Evolutionary conservation across 2,797 vertebrate species (phyloP), one percentile per base, ranked within the genome.

Genomic region (Alca torda): DNA sequence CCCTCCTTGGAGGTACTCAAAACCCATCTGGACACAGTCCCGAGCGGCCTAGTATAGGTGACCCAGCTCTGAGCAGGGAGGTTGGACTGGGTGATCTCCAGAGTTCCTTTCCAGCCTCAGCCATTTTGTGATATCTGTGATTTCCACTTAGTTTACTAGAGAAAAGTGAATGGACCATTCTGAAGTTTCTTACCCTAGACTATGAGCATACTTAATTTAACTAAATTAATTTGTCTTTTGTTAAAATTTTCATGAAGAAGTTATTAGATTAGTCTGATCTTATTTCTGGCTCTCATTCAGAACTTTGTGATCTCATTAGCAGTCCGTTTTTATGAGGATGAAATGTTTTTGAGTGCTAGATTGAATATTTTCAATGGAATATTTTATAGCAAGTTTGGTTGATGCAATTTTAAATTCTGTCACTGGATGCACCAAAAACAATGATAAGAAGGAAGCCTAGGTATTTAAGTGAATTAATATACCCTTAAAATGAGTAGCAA

Each of bases 181-280:
- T 85, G 89, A 92, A 87, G 75, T 84, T 94, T 92, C 83, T 96
- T 84, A 79, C 64, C 9, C 80, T 45, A 85, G 74, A 94, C 33
- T 79, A 64, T 75, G 25, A 41, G 45, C 80, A 80, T 80, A 90
- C 54, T 96, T 96, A 95, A 90, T 97, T 96, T 84, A 86, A 91
- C 65, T 85, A 92, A 97, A 97, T 95, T 92, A 96, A 92, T 96
- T 96, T 93, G 33, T 79, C 90, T 93, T 95, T 95, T 79, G 83
- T 96, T 97, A 96, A 95, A 96, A 96, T 84, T 97, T 97, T 97
- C 56, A 96, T 93, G 93, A 95, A 95, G 96, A 92, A 94, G 89
- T 87, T 95, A 96, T 96, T 97, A 97, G 90, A 95, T 97, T 86
- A 95, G 95, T 86, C 88, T 93, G 81, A 96, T 95, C 95, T 96